These are phyloP conservation scores for Eriosoma lanigerum DNA, from an alignment of 1,140 invertebrate species.

Conservation along the genomic window DNA sequence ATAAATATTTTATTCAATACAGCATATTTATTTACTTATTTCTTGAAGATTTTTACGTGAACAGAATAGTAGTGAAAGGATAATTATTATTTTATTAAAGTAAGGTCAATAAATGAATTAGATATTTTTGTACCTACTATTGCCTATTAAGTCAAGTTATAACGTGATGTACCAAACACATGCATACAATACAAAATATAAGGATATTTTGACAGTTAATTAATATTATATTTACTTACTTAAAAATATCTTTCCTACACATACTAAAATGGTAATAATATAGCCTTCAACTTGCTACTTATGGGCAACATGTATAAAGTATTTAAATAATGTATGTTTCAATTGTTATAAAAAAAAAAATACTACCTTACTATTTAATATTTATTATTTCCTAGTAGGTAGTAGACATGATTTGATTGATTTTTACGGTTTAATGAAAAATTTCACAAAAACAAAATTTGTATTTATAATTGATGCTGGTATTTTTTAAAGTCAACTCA, in stretches of 20 bases:
- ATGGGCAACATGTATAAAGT: conserved; percentile 45
- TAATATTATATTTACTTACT: conserved; percentile 34
- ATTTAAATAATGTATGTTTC: conserved; percentile 46
- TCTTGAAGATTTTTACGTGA: background rate
- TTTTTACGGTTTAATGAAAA: background rate
- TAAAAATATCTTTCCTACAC: conserved; percentile 41
- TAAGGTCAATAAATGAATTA: conserved; percentile 28
- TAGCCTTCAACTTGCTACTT: conserved; percentile 51
- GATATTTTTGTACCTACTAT: background rate
- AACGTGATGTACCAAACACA: background rate
- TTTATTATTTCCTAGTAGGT: conserved; percentile 50
- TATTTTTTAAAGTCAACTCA: no score
- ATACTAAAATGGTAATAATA: conserved; percentile 9
- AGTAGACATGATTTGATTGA: conserved; percentile 5
- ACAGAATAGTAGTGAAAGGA: conserved; percentile 26
- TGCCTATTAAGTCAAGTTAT: background rate
- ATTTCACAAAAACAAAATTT: no score
- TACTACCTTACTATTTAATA: conserved; percentile 22
- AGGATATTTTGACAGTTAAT: conserved; percentile 40
- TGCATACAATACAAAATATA: conserved; percentile 1
- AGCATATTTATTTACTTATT: background rate
- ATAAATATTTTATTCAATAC: background rate
- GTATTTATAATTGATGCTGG: no score
- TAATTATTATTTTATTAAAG: conserved; percentile 2
- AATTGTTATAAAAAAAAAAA: conserved; percentile 34